Conservation (phyloP, 2,113 vertebrate genomes). For the Cyprinus carpio region DNA sequence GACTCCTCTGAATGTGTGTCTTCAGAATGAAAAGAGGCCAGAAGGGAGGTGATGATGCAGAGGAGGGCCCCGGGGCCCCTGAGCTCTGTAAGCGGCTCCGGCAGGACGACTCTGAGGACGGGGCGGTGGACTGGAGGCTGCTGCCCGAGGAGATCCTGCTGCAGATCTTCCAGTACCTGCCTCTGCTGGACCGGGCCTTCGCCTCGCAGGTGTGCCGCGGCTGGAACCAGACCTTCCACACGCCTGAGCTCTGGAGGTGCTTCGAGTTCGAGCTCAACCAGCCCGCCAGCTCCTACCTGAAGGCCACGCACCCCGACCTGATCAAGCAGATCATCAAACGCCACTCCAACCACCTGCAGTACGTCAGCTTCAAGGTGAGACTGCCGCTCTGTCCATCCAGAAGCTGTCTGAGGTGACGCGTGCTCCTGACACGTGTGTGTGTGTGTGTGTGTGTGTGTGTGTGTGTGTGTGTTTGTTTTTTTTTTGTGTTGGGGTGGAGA, state of each 20-base stretch:
- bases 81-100: constrained; percentile 38
- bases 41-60: constrained; percentile 67
- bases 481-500: constrained; percentile 95
- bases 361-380: constrained; percentile 96
- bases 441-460: constrained; percentile 47
- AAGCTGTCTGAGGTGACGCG: neutral
- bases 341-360: constrained; percentile 95
- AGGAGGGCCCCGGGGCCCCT: constrained; percentile 56
- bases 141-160: constrained; percentile 92
- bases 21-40: constrained; percentile 87
- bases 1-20: neutral
- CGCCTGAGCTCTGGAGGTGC: constrained; percentile 96
- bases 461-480: constrained; percentile 50
- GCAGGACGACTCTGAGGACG: neutral
- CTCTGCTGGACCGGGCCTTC: constrained; percentile 91
- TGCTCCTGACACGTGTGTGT: neutral
- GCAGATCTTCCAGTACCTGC: constrained; percentile 91
- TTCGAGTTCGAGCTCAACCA: constrained; percentile 98
- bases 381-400: neutral
- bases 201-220: constrained; percentile 91
- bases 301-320: constrained; percentile 94
- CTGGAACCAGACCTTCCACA: constrained; percentile 97
- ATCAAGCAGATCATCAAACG: constrained; percentile 97
- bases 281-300: constrained; percentile 91
- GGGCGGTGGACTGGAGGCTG: constrained; percentile 79